Percentiles rank a stretch among this genome's conserved stretches.
phyloP scores from a whole-genome alignment of 2,888 invertebrate species.

The Yponomeuta cagnagella region DNA sequence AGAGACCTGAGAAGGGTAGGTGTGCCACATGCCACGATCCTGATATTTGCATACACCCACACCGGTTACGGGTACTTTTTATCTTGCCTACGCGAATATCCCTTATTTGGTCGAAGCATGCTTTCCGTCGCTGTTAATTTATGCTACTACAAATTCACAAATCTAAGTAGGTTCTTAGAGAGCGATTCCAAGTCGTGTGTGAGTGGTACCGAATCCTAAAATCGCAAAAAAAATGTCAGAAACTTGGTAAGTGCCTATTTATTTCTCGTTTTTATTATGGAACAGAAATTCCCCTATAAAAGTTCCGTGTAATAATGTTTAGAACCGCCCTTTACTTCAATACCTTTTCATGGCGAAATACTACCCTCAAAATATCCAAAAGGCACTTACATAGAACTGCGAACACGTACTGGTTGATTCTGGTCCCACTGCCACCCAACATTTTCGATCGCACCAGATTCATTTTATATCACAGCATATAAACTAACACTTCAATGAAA shows the following conservation, averaged over 20 bases:
- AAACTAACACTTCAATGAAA: neutral
- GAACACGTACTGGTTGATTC: conserved; percentile 64
- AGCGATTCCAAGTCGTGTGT: too few species aligned
- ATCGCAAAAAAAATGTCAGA: too few species aligned
- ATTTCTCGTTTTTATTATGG: neutral
- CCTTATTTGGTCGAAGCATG: neutral
- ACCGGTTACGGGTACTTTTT: too few species aligned
- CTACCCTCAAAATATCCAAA: neutral
- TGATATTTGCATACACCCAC: too few species aligned
- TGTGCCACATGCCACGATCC: too few species aligned
- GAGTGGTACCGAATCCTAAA: too few species aligned
- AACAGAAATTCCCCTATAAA: neutral
- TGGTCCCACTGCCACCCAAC: conserved; percentile 57
- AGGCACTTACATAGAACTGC: conserved; percentile 58
- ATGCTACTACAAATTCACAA: too few species aligned
- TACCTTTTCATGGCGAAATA: too few species aligned
- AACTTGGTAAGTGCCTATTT: too few species aligned
- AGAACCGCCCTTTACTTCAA: neutral
- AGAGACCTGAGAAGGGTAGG: too few species aligned
- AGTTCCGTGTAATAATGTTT: neutral
- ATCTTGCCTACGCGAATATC: too few species aligned
- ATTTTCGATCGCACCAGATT: conserved; percentile 57
- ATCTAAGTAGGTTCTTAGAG: too few species aligned
- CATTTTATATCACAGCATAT: conserved; percentile 35
- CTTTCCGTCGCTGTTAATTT: neutral